Evolutionary conservation across 1,140 invertebrate species (phyloP).

Genomic region (Acyrthosiphon pisum): DNA sequence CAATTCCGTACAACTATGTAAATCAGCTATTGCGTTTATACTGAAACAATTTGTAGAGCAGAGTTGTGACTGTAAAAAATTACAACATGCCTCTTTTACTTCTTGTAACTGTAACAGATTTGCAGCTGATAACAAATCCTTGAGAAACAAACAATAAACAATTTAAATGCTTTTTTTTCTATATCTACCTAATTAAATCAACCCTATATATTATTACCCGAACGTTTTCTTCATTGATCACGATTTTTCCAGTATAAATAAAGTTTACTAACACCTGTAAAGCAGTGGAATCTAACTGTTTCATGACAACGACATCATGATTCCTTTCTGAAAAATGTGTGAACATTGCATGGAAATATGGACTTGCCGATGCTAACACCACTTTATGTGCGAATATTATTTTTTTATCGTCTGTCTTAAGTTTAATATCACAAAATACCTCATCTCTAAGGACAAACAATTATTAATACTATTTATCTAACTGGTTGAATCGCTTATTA

Average conservation of each 20-base stretch:
- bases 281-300: slow-evolving; percentile 82
- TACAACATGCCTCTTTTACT: slow-evolving; percentile 90
- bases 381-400: too few species aligned
- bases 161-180: background rate
- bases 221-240: slow-evolving; percentile 92
- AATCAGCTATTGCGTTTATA: slow-evolving; percentile 92
- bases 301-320: slow-evolving; percentile 79
- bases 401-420: too few species aligned
- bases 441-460: slow-evolving; percentile 63
- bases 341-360: slow-evolving; percentile 85
- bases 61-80: slow-evolving; percentile 89
- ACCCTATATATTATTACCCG: slow-evolving; percentile 68
- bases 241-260: slow-evolving; percentile 88
- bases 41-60: slow-evolving; percentile 95
- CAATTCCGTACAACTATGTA: slow-evolving; percentile 87
- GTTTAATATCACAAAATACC: too few species aligned
- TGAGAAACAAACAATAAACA: slow-evolving; percentile 38
- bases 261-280: slow-evolving; percentile 84
- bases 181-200: background rate
- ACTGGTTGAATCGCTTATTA: too few species aligned
- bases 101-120: slow-evolving; percentile 90
- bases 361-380: too few species aligned
- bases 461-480: background rate
- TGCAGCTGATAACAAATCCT: slow-evolving; percentile 81
- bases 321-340: slow-evolving; percentile 77